phyloP scores from a whole-genome alignment of 2,113 vertebrate genomes.

The Columba janthina region DNA sequence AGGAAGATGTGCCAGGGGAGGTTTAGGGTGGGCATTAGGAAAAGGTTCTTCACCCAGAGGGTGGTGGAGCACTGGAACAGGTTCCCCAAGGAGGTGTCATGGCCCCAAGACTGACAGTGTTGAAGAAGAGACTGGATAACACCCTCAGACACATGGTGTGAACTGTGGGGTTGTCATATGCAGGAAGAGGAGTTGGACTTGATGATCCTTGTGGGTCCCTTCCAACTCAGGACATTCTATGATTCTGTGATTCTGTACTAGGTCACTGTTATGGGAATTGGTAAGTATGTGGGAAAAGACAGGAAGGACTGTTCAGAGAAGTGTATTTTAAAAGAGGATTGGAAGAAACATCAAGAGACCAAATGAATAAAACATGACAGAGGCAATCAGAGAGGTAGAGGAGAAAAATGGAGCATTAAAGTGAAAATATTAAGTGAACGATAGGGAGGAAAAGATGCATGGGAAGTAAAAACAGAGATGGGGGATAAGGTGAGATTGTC shows the following conservation, averaged over 20 bases:
- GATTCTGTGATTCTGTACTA: background rate
- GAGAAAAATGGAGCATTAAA: constrained; percentile 22
- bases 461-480: background rate
- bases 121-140: too few relatives aligned
- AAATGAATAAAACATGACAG: constrained; percentile 46
- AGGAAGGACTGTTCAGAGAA: background rate
- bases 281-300: background rate
- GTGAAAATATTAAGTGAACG: constrained; percentile 18
- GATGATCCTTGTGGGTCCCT: too few relatives aligned
- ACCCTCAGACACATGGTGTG: too few relatives aligned
- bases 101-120: too few relatives aligned
- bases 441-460: background rate
- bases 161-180: too few relatives aligned
- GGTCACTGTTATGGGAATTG: constrained; percentile 2
- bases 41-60: too few relatives aligned
- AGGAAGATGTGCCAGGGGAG: too few relatives aligned
- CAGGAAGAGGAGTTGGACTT: too few relatives aligned
- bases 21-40: too few relatives aligned
- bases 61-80: too few relatives aligned
- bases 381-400: constrained; percentile 14
- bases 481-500: background rate
- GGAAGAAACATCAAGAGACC: background rate
- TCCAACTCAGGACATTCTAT: too few relatives aligned
- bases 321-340: background rate
- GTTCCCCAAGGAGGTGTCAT: too few relatives aligned